Percentiles rank a stretch among this genome's conserved stretches.
Conservation (phyloP, 1,140 invertebrate species). For the Melanaphis sacchari region DNA sequence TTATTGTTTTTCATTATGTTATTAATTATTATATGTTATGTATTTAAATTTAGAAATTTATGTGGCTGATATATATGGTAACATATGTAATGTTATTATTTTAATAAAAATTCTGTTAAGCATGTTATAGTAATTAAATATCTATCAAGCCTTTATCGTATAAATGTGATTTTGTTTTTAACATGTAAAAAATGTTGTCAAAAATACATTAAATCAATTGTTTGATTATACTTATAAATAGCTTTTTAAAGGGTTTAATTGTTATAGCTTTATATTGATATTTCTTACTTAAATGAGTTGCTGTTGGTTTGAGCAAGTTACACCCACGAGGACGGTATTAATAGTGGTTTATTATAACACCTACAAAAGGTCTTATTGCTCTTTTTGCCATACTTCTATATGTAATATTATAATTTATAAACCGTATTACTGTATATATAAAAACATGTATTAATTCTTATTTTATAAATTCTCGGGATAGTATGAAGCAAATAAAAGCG, state of each 20-base stretch:
- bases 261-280: not conserved
- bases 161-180: not conserved
- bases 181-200: not conserved
- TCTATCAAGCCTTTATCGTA: not conserved
- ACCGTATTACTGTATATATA: not conserved
- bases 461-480: not conserved
- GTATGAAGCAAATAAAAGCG: not conserved
- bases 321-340: not conserved
- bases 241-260: not conserved
- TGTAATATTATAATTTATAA: not conserved
- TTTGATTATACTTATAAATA: not conserved
- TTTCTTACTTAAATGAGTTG: not conserved
- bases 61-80: not conserved
- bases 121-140: not conserved
- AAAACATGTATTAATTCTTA: not conserved
- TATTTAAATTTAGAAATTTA: not conserved
- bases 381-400: not conserved
- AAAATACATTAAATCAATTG: not conserved
- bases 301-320: not conserved
- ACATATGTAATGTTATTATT: not conserved
- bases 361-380: slow-evolving; percentile 22
- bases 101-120: not conserved
- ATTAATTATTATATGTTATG: not conserved
- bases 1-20: not conserved
- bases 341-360: not conserved